Base-by-base conservation (phyloP, 2,888 invertebrate species). In the Melanostoma mellinum region DNA sequence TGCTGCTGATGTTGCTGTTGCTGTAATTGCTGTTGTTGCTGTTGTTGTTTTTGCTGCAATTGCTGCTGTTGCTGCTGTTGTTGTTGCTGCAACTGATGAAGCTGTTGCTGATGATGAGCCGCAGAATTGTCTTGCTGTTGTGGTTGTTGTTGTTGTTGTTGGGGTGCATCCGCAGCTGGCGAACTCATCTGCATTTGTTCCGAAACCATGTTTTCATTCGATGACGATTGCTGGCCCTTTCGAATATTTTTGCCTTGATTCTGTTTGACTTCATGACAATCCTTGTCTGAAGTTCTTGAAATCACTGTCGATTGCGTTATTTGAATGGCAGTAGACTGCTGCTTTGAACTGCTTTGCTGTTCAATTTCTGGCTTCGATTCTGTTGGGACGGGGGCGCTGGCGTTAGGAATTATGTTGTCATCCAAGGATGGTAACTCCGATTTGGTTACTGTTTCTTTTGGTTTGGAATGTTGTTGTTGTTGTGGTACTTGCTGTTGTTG, bases 281-380 rank as follows among this genome's bases (percentile, higher is more conserved):
- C 75, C 8, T 33, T 71, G 38, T 84, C 84, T 8, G 40, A 33
- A 33, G 46, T 75, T 35, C 61, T 65, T 30, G 71, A 53, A 36
- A 84, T 84, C 1, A 84, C 79, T 6, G 79, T 30, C n/a, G 82
- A 30, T 9, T 63, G 36, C 0, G 35, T 4, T 6, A n/a, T 10
- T 32, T 77, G 77, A 50, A 50, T 35, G 3, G 40, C 30, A 10
- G 20, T 6, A 6, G 42, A 3, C 3, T 40, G 8, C 2, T 40
- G 8, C 2, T 40, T 20, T 42, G 36, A 2, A 6, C 1, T 53
- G 20, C 20, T 20, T 20, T 20, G 20, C n/a, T 36, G 46, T 40
- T 80, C 81, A 4, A 4, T 42, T 36, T 78, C 74, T n/a, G 63
- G 46, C 46, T 82, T 82, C 32, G 74, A 32, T 44, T 84, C 74